A percentile compares a stretch with the other conserved stretches of the same genome.
These are phyloP conservation scores for Eupithecia pulchellata DNA, from an alignment of 2,888 invertebrate genomes.

Conservation along the genomic window DNA sequence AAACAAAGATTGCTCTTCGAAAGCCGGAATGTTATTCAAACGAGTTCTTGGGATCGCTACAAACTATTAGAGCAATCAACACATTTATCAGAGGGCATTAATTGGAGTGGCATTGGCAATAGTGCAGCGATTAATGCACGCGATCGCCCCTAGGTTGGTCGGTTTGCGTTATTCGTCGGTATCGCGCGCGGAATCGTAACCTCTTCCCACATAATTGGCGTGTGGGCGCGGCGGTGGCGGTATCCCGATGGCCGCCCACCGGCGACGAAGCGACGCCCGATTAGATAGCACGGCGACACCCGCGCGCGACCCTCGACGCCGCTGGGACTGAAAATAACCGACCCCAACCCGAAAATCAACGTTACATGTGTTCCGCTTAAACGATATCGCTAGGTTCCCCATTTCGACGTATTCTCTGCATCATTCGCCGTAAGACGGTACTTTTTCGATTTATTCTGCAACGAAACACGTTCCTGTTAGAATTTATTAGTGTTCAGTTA, in stretches of 20 bases:
- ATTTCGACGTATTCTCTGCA: not conserved
- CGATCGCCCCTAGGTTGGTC: constrained; percentile 68
- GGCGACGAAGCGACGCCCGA: constrained; percentile 77
- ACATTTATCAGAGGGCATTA: constrained; percentile 63
- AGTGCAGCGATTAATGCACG: constrained; percentile 74
- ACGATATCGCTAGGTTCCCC: not conserved
- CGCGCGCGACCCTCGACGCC: constrained; percentile 59
- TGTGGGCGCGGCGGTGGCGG: constrained; percentile 79
- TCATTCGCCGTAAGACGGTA: not conserved
- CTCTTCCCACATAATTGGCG: constrained; percentile 85
- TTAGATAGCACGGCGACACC: constrained; percentile 66
- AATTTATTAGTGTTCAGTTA: constrained; percentile 34
- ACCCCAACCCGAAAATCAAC: constrained; percentile 42
- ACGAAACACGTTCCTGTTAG: not conserved
- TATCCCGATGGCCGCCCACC: constrained; percentile 83
- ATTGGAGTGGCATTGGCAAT: constrained; percentile 73
- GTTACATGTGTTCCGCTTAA: constrained; percentile 40
- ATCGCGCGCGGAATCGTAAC: constrained; percentile 78
- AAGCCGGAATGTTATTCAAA: constrained; percentile 35
- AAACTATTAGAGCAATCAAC: constrained; percentile 53
- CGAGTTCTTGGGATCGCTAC: constrained; percentile 28
- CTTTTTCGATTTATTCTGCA: constrained; percentile 5
- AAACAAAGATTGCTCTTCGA: constrained; percentile 29
- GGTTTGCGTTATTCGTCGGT: constrained; percentile 72
- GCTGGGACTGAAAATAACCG: constrained; percentile 29